phyloP scores from a whole-genome alignment of 2,113 vertebrate species.

The Sisor rabdophorus region DNA sequence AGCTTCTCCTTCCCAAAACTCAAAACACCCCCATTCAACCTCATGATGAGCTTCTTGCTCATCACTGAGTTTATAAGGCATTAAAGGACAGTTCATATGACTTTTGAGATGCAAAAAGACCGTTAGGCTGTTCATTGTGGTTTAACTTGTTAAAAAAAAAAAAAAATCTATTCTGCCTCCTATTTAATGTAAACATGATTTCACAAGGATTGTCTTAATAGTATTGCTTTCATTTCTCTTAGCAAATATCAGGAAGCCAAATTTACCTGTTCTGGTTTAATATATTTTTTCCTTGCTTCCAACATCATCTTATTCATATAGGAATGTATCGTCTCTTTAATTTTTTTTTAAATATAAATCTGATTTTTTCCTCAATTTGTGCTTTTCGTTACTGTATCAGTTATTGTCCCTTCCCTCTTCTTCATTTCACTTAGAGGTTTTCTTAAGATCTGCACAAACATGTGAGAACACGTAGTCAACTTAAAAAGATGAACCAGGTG shows the following conservation, averaged over 20 bases:
- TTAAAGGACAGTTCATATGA: constrained; percentile 58
- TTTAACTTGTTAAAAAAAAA: constrained; percentile 6
- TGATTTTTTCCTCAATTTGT: constrained; percentile 52
- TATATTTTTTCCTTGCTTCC: constrained; percentile 49
- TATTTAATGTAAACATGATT: constrained; percentile 77
- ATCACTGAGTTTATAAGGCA: constrained; percentile 71
- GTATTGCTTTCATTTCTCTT: constrained; percentile 80
- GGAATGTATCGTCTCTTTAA: constrained; percentile 72
- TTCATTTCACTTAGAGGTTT: constrained; percentile 45
- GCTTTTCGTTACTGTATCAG: constrained; percentile 51
- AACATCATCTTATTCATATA: constrained; percentile 64
- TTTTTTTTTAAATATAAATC: constrained; percentile 24
- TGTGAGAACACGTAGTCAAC: background rate
- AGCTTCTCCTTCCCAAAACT: constrained; percentile 1
- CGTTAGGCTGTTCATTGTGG: constrained; percentile 38
- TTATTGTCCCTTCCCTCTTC: constrained; percentile 13
- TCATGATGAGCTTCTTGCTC: constrained; percentile 32
- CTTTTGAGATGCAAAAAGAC: constrained; percentile 43
- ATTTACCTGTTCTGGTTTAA: constrained; percentile 67
- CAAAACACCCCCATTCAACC: background rate
- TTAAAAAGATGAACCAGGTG: background rate
- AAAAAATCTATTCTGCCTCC: constrained; percentile 58
- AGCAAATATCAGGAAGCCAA: constrained; percentile 80
- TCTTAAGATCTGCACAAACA: background rate
- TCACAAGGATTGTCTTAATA: constrained; percentile 76